Evolutionary conservation across 2,797 vertebrate species (phyloP).

Genomic region (Apodemus agrarius): DNA sequence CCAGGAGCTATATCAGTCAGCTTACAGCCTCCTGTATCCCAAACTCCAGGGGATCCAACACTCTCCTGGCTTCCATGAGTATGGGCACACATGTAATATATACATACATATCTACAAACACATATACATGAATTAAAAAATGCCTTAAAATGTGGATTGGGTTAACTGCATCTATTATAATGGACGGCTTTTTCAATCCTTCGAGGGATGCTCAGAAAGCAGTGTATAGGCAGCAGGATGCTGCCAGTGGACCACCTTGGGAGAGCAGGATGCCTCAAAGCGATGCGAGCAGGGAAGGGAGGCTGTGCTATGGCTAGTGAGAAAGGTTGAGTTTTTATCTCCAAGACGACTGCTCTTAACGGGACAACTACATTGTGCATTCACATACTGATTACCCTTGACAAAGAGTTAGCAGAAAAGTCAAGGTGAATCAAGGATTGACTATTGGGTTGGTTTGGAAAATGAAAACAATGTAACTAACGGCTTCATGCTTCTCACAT

Average conservation of each 20-base stretch:
- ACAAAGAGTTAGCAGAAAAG: neutral
- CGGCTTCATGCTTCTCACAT: neutral
- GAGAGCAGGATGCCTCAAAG: neutral
- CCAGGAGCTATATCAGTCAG: neutral
- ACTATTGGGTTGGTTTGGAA: neutral
- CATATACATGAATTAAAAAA: too few relatives aligned
- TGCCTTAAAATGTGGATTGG: neutral
- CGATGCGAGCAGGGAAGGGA: neutral
- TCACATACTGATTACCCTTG: neutral
- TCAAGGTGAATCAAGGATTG: neutral
- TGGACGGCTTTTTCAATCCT: neutral
- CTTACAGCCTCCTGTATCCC: neutral
- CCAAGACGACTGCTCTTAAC: neutral
- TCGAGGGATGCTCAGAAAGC: neutral
- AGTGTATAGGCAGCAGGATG: neutral
- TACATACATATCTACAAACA: too few relatives aligned
- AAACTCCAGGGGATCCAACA: neutral
- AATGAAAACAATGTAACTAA: neutral
- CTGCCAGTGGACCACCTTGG: too few relatives aligned
- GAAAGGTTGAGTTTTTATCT: neutral
- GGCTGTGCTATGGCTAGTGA: neutral
- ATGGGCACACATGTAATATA: neutral
- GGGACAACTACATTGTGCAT: neutral
- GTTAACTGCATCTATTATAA: neutral
- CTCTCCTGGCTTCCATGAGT: neutral